Evolutionary conservation across 2,113 vertebrate genomes (phyloP), one percentile per base, ranked within the genome.

Genomic region (Eira barbara): DNA sequence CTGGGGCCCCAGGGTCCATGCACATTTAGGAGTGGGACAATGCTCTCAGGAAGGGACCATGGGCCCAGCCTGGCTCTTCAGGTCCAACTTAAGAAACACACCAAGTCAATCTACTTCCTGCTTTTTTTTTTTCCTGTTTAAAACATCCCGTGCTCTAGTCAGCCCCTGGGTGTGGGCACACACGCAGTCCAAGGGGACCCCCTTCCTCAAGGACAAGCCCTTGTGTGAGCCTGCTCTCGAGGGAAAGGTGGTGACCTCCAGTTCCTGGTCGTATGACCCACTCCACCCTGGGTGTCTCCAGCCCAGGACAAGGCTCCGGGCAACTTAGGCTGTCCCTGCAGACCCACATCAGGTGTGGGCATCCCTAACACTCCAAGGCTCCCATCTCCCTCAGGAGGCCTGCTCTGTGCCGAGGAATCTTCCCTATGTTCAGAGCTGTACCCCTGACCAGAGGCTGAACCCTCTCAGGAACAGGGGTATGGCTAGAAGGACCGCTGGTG

Each of bases 401-500:
- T 86, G 69, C 27, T 8, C 23, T 7, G 2, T 45, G 39, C 69
- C 36, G 21, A 57, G 17, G 13, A 39, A 7, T 18, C 73, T 31
- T 31, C 34, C 20, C 23, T n/a, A 6, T 2, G 23, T 47, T 52
- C 4, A 0, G 10, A 15, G 4, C 27, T 71, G 20, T 36, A 17
- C 39, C 52, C 34, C 27, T 8, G 15, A 4, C 10, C 34, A 29
- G n/a, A 3, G 6, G 45, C 80, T n/a, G 55, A 57, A 36, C 12
- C 12, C 36, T 65, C 47, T 67, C 47, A 6, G 79, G 4, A 4
- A 6, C 23, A 11, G 27, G 34, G 17, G 42, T 0, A 0, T 4
- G 12, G 39, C 31, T 2, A 84, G 20, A 11, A 23, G 36, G 14
- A 3, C 14, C 3, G 49, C 21, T 18, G 0, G 36, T 4, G 1